These are phyloP conservation scores for Serinus canaria DNA, from an alignment of 2,113 vertebrate genomes.

Conservation along the genomic window DNA sequence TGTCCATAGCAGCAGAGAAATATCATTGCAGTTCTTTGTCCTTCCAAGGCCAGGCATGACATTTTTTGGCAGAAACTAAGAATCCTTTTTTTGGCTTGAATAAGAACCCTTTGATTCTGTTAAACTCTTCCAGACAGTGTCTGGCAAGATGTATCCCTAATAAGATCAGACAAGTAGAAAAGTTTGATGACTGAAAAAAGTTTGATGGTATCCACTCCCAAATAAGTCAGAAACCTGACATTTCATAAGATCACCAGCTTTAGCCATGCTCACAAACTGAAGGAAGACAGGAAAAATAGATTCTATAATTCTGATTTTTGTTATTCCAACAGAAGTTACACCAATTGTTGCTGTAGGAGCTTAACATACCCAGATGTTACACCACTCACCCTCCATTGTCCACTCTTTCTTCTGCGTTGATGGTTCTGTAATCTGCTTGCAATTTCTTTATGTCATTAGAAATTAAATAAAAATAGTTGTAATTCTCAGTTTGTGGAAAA, in stretches of 20 bases:
- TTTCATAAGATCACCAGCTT: neutral
- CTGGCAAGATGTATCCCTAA: neutral
- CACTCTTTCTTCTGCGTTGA: neutral
- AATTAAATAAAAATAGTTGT: neutral
- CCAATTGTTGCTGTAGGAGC: neutral
- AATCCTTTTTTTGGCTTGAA: neutral
- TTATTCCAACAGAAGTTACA: neutral
- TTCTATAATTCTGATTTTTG: neutral
- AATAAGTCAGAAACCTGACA: neutral
- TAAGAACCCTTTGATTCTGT: neutral
- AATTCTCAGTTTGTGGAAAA: neutral
- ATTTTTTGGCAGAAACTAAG: neutral
- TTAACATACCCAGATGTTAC: neutral
- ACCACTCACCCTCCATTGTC: neutral
- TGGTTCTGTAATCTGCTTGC: neutral
- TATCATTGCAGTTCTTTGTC: neutral
- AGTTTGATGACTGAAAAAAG: neutral
- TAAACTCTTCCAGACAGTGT: conserved; percentile 45
- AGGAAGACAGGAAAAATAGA: neutral
- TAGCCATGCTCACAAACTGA: neutral
- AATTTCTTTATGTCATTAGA: neutral
- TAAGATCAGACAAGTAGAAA: neutral
- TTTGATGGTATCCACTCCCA: neutral
- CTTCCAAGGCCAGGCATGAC: neutral
- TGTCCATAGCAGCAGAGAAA: neutral